phyloP scores from a whole-genome alignment of 2,113 vertebrate genomes.

The Cyanoderma ruficeps region DNA sequence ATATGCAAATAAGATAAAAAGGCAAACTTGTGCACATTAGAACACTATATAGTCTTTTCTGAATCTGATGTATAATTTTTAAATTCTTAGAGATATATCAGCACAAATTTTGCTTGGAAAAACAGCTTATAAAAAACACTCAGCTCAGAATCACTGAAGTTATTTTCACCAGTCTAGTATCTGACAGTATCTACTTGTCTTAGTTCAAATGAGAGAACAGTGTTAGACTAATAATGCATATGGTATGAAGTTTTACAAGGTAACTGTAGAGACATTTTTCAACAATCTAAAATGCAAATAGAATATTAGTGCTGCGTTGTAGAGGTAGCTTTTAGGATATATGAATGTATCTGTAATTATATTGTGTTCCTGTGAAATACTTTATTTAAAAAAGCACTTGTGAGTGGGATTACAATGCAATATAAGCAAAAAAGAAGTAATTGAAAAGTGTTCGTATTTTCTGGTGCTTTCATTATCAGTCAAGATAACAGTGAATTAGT shows the following conservation, averaged over 20 bases:
- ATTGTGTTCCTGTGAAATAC: slow-evolving; percentile 51
- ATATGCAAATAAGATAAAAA: slow-evolving; percentile 75
- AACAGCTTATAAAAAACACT: neutral
- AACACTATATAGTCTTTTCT: slow-evolving; percentile 55
- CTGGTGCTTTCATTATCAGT: slow-evolving; percentile 57
- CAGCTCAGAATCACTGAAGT: neutral
- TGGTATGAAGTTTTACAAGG: neutral
- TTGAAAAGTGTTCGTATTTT: slow-evolving; percentile 62
- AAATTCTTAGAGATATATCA: slow-evolving; percentile 37
- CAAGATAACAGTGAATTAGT: slow-evolving; percentile 39
- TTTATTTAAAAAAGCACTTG: slow-evolving; percentile 12
- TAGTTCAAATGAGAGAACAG: neutral
- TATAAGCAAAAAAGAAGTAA: slow-evolving; percentile 61
- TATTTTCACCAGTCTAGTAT: neutral
- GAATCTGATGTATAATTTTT: slow-evolving; percentile 63
- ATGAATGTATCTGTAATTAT: slow-evolving; percentile 1
- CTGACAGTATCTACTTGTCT: neutral
- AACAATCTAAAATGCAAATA: slow-evolving; percentile 51
- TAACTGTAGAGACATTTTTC: neutral
- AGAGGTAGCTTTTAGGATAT: neutral
- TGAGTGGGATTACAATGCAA: slow-evolving; percentile 46
- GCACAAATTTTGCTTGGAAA: slow-evolving; percentile 35
- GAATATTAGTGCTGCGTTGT: slow-evolving; percentile 48
- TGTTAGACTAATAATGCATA: neutral
- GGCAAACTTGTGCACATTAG: slow-evolving; percentile 67